Conservation (phyloP, 2,888 invertebrate genomes). For the Priocnemis perturbator region DNA sequence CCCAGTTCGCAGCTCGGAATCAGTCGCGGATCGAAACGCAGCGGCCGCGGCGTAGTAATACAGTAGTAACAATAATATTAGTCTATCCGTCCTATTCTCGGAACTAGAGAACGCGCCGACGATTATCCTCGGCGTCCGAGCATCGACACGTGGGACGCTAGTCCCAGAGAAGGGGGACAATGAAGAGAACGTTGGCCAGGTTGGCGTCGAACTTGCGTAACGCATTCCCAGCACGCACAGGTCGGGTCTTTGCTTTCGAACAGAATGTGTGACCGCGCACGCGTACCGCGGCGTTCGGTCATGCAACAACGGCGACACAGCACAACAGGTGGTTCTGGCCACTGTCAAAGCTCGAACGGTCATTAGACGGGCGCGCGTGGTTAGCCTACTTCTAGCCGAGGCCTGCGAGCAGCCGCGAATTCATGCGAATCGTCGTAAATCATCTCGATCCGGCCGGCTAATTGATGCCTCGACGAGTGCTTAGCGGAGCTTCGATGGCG, state of each 20-base stretch:
- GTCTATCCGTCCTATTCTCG: too few relatives aligned
- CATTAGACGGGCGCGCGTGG: constrained; percentile 27
- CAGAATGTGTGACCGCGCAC: constrained; percentile 3
- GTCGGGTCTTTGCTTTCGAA: constrained; percentile 28
- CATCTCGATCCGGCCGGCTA: background rate
- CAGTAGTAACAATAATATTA: too few relatives aligned
- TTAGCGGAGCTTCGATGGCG: too few relatives aligned
- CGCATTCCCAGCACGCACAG: constrained; percentile 29
- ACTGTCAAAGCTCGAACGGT: constrained; percentile 30
- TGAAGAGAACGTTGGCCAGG: constrained; percentile 22
- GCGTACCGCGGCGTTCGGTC: constrained; percentile 2
- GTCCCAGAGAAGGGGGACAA: constrained; percentile 5
- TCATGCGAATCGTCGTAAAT: too few relatives aligned
- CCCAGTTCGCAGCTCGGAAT: too few relatives aligned
- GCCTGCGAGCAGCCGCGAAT: too few relatives aligned
- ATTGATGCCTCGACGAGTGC: too few relatives aligned
- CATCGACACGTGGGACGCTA: constrained; percentile 5
- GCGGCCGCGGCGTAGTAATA: too few relatives aligned
- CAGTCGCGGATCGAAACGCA: too few relatives aligned
- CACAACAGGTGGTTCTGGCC: constrained; percentile 36
- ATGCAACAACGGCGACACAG: background rate
- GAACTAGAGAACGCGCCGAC: too few relatives aligned
- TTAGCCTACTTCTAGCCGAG: constrained; percentile 29
- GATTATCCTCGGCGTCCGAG: too few relatives aligned
- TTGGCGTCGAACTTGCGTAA: constrained; percentile 25